These are phyloP conservation scores for Oceanodroma tethys DNA, from an alignment of 2,113 vertebrate species.

Conservation along the genomic window DNA sequence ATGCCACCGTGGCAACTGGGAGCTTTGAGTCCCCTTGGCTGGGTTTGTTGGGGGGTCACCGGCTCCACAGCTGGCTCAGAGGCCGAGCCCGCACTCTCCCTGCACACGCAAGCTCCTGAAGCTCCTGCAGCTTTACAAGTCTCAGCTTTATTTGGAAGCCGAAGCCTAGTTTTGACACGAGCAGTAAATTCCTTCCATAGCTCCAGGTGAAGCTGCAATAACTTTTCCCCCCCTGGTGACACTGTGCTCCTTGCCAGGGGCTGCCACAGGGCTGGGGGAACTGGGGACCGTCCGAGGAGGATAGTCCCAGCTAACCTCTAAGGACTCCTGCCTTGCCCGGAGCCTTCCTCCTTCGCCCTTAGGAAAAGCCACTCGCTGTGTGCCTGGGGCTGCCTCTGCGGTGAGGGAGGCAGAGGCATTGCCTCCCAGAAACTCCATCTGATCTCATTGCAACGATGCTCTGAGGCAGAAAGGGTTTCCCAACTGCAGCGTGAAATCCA, in stretches of 20 bases:
- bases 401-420: neutral
- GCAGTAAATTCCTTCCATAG: neutral
- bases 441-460: neutral
- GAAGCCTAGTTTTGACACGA: neutral
- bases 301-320: neutral
- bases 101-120: neutral
- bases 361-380: neutral
- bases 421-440: neutral
- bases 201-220: neutral
- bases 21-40: neutral
- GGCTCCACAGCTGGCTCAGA: neutral
- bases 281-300: neutral
- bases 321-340: neutral
- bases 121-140: neutral
- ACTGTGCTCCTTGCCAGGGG: neutral
- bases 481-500: fast-evolving
- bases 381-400: neutral
- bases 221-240: neutral
- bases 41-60: neutral
- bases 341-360: neutral
- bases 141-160: neutral
- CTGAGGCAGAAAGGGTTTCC: neutral
- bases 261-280: neutral
- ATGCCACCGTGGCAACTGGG: neutral
- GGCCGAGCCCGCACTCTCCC: neutral